Evolutionary conservation across 1,140 invertebrate species (phyloP).

Genomic region (Gryon sp.): DNA sequence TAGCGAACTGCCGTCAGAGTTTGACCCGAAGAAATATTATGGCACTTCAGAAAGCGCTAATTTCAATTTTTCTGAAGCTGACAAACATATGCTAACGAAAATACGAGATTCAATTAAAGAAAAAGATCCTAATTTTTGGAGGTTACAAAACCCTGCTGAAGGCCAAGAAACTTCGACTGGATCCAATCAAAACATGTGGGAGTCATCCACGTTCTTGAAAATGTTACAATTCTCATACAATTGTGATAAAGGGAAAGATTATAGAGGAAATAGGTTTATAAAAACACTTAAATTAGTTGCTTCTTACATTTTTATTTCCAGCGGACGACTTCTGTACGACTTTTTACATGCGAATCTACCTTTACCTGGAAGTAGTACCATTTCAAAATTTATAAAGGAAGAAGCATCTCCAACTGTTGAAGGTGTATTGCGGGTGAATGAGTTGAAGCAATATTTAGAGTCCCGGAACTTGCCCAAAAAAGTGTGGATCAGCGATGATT

Average conservation of each 20-base stretch:
- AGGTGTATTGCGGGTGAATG: slow-evolving; percentile 1
- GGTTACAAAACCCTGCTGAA: no score
- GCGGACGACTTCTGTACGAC: slow-evolving; percentile 4
- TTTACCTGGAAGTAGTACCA: neutral
- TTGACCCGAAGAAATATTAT: no score
- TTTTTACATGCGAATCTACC: slow-evolving; percentile 14
- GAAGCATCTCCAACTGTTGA: neutral
- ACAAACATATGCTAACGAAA: no score
- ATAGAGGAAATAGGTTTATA: slow-evolving; percentile 4
- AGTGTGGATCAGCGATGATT: slow-evolving; percentile 16
- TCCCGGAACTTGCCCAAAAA: no score
- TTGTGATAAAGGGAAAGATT: neutral
- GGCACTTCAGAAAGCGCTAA: no score
- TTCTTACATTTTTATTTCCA: slow-evolving; percentile 7
- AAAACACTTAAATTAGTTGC: slow-evolving; percentile 1
- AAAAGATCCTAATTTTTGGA: no score
- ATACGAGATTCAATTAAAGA: no score
- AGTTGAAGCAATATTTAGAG: no score
- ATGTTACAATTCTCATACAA: neutral
- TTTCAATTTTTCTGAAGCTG: no score
- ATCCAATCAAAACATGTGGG: no score
- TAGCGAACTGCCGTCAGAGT: no score
- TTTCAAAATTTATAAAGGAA: neutral
- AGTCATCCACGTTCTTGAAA: neutral
- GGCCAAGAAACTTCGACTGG: neutral